Evolutionary conservation across 1,140 invertebrate genomes (phyloP).

Genomic region (Lepidostoma basale): DNA sequence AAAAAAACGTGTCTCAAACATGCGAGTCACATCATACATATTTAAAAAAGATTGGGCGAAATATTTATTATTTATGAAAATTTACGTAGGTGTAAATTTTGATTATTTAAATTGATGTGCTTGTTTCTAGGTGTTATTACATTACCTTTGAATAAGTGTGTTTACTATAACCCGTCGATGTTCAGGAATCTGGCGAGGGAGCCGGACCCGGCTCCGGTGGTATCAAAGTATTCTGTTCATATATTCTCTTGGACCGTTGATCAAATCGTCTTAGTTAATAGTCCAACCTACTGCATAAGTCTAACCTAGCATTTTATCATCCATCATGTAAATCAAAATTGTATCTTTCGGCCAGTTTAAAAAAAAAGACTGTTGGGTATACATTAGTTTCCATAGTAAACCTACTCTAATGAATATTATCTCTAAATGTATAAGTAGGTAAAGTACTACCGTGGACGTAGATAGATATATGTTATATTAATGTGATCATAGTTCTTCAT

Average conservation of each 20-base stretch:
- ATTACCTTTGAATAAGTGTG: slow-evolving; percentile 4
- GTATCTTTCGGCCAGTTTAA: slow-evolving; percentile 59
- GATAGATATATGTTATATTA: slow-evolving; percentile 5
- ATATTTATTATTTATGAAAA: too few relatives aligned
- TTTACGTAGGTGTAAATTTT: too few relatives aligned
- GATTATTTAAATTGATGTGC: too few relatives aligned
- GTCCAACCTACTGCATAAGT: slow-evolving; percentile 10
- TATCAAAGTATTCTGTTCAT: neutral
- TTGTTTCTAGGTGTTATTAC: neutral
- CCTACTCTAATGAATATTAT: slow-evolving; percentile 20
- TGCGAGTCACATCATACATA: too few relatives aligned
- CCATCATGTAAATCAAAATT: slow-evolving; percentile 48
- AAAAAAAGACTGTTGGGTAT: slow-evolving; percentile 62
- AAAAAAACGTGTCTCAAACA: too few relatives aligned
- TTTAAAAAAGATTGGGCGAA: too few relatives aligned
- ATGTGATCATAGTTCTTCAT: neutral
- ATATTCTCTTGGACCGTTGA: neutral
- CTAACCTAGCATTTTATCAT: slow-evolving; percentile 1
- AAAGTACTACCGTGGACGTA: too few relatives aligned
- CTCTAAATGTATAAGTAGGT: slow-evolving; percentile 9
- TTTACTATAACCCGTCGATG: slow-evolving; percentile 14
- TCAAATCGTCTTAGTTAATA: slow-evolving; percentile 12
- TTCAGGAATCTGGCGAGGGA: neutral
- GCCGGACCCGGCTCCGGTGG: too few relatives aligned
- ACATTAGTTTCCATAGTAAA: slow-evolving; percentile 44